Base-by-base conservation (phyloP, 1,140 invertebrate genomes). In the Sarcophaga bullata region DNA sequence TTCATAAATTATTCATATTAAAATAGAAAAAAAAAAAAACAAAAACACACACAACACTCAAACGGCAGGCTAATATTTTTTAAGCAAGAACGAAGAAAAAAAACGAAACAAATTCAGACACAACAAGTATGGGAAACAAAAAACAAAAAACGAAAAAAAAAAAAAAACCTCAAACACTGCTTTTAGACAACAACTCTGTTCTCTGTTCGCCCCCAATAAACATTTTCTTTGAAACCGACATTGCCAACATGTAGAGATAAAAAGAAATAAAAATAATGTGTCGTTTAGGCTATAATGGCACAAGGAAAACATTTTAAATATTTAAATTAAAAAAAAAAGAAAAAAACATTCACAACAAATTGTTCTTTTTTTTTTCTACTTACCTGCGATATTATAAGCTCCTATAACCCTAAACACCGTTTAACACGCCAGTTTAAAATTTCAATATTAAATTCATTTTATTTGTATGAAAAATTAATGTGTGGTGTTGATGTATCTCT, bases 1-100 rank as follows among this genome's bases (percentile, higher is more conserved):
- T 78, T 78, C 75, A 78, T 78, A 78, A 78, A 78, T 78, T 78
- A 78, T 78, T 78, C 75, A 78, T 78, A 78, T 78, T 78, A 50
- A 78, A 49, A 47, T 8, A 48, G 15, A 76, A 76, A 76, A 48
- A 37, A 76, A 48, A 17, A 17, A 5, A n/a, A 48, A 48, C 15
- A 75, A 75, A 48, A 48, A 75, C 11, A 15, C n/a, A 15, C 52
- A 15, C 52, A 58, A 58, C 7, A 58, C 5, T n/a, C n/a, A 25
- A 68, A 68, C 62, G 62, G 62, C 62, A 68, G 62, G 62, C 62
- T 68, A 19, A 68, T 52, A 37, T 37, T 37, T 37, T 37, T 37
- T 37, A 37, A 37, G 25, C 25, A 37, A 37, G 25, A 37, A 37
- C 1, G 4, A 37, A 37, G 1, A 1, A 37, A 37, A 37, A 37